Evolutionary conservation across 2,888 invertebrate genomes (phyloP), one percentile per base, ranked within the genome.

Genomic region (Lithophane socia): DNA sequence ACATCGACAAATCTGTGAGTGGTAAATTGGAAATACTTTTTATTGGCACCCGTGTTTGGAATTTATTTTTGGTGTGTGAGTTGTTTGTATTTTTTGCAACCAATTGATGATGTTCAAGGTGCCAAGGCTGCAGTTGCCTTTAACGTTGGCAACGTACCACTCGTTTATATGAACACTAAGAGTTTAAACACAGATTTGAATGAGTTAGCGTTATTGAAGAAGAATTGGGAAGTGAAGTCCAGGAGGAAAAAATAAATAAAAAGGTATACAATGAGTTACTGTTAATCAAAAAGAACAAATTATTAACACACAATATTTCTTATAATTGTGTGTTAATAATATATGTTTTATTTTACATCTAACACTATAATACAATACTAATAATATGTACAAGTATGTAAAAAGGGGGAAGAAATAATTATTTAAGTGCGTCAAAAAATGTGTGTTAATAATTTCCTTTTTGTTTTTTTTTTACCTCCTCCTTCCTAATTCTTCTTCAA

Each of bases 1-100:
- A 42, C 77, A 66, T 76, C 58, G 69, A 86, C 76, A 81, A 79
- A 84, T 85, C 65, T 84, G 77, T 74, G 75, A 73, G 65, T 75
- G 54, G 69, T 18, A 75, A 76, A 80, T 80, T 81, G 78, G 56
- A 75, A 85, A 75, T 70, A 77, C 70, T 79, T 82, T 85, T 70
- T 76, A 73, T 79, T 75, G 61, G 67, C 60, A 76, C 29, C n/a
- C 42, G 12, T 52, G 58, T 71, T 80, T 63, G 29, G 12, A 52
- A 69, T 80, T 76, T 64, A 13, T 61, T 56, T 24, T 24, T 18
- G 47, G 29, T 8, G 12, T 64, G 24, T 52, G 29, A n/a, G 5
- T 13, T 60, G 29, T 54, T 79, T 58, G 44, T 24, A 44, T 52
- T 79, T 77, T n/a, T 79, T 54, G 16, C 3, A 2, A 63, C 16